Base-by-base conservation (phyloP, 1,140 invertebrate species). In the Eupristina koningsbergeri region DNA sequence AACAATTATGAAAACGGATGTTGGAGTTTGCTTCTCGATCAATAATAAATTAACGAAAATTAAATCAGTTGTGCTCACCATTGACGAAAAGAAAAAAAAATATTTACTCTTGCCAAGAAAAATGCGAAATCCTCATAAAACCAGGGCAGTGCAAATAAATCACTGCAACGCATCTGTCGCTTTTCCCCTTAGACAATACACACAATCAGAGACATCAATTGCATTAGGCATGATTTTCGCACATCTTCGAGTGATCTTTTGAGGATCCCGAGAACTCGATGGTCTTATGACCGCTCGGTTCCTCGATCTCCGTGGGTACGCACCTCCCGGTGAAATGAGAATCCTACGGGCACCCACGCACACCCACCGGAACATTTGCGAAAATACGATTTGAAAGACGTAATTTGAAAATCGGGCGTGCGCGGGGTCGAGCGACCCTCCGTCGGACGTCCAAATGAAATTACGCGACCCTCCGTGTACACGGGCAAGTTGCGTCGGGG, bases 371-470 rank as follows among this genome's bases (percentile, higher is more conserved):
- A 83, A 86, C 78, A 75, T 84, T 86, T 85, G 83, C 86, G 88
- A 90, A 75, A 91, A 92, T 89, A 86, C 87, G 89, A 92, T 91
- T 92, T 92, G 88, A 91, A 90, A 92, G 90, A 89, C 89, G 88
- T 93, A 93, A 93, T 93, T 91, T 89, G 91, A 93, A 93, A 92
- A 92, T 92, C 91, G 90, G 88, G 87, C 86, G 87, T 87, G 69
- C 29, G 82, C 58, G 31, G 36, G 91, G 90, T 87, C 87, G 90
- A 89, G 89, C 91, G 89, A 92, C 92, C 91, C 92, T 92, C 91
- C 91, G 91, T 91, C 91, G 91, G 91, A 92, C 89, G 89, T 90
- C 89, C 87, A 93, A 92, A 93, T 93, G 91, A 92, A 93, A 92
- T 93, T 92, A 93, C 89, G 87, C 89, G 89, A 92, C 91, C 92